These are phyloP conservation scores for Anas acuta DNA, from an alignment of 2,797 vertebrate species.

Conservation along the genomic window DNA sequence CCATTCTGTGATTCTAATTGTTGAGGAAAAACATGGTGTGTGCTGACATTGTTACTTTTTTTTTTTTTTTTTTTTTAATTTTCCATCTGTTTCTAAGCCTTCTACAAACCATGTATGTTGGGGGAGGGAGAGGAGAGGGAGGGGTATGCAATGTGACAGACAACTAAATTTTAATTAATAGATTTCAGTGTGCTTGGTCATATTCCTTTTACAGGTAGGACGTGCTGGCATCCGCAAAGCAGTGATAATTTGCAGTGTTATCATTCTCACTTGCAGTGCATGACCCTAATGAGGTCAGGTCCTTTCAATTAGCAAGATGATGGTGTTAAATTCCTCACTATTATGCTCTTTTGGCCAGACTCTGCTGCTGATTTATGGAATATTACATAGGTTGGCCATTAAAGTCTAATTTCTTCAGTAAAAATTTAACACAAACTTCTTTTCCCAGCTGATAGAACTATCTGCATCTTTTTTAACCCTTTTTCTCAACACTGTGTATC, in stretches of 20 bases:
- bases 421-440: neutral
- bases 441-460: neutral
- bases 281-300: neutral
- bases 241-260: neutral
- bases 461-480: neutral
- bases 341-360: neutral
- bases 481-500: neutral
- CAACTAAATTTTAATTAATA: neutral
- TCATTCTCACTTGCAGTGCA: neutral
- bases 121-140: too few relatives aligned
- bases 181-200: neutral
- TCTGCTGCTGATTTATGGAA: neutral
- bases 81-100: neutral
- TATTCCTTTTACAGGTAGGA: neutral
- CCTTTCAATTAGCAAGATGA: constrained; percentile 26
- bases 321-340: neutral
- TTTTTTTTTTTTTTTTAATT: neutral
- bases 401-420: constrained; percentile 13
- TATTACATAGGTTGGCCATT: neutral
- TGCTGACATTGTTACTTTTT: neutral
- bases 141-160: too few relatives aligned
- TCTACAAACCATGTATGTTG: neutral
- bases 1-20: neutral
- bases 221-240: neutral
- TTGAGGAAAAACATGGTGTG: neutral